phyloP scores from a whole-genome alignment of 2,797 vertebrate species.

The Glossophaga mutica region DNA sequence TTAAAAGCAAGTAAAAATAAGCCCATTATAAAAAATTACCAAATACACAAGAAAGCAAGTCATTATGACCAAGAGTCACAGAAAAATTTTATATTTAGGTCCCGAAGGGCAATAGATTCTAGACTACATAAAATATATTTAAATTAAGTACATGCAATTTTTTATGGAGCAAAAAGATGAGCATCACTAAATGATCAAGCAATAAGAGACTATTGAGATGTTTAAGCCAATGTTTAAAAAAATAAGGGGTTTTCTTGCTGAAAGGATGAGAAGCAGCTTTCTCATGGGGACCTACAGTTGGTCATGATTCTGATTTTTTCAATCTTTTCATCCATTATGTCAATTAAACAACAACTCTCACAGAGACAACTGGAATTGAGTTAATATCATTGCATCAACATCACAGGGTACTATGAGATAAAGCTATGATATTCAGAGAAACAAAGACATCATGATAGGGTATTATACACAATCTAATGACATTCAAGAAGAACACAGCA shows the following conservation, averaged over 20 bases:
- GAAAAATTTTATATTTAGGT: background rate
- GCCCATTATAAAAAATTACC: background rate
- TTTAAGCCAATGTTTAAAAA: background rate
- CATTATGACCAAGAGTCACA: background rate
- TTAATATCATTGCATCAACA: background rate
- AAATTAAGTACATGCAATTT: background rate
- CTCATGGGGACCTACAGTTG: background rate
- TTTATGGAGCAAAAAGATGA: background rate
- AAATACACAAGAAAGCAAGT: background rate
- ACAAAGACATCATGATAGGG: background rate
- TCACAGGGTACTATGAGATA: background rate
- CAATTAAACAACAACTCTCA: background rate
- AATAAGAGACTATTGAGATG: background rate
- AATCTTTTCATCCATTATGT: background rate
- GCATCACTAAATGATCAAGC: background rate
- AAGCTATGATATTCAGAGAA: background rate
- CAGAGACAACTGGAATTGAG: background rate
- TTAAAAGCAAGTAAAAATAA: background rate
- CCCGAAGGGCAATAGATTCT: background rate
- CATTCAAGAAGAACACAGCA: background rate
- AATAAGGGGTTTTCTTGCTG: background rate
- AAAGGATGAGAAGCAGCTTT: background rate
- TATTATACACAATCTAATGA: background rate
- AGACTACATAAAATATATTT: background rate
- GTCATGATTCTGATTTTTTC: background rate